Conservation (phyloP, 2,888 invertebrate genomes). For the Phrixothrix hirtus region DNA sequence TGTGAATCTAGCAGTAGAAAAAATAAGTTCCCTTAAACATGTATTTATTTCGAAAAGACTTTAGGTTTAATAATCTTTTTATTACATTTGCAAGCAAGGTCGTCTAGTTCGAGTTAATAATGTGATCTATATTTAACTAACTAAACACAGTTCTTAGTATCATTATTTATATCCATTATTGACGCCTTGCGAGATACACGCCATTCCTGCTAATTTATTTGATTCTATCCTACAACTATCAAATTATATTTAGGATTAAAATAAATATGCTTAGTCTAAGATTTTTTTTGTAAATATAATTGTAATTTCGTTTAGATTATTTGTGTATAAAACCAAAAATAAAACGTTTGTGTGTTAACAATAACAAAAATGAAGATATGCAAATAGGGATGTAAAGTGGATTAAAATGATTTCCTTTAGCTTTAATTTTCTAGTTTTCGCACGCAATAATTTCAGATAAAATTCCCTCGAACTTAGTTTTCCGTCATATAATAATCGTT, state of each 20-base stretch:
- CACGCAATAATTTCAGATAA: conserved; percentile 8
- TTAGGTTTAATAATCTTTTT: conserved; percentile 7
- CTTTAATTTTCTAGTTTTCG: conserved; percentile 12
- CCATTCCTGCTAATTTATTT: conserved; percentile 1
- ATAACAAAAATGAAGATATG: too few relatives aligned
- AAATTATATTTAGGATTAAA: too few relatives aligned
- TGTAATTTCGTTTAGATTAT: background rate
- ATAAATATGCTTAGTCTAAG: too few relatives aligned
- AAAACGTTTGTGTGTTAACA: too few relatives aligned
- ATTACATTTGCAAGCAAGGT: conserved; percentile 8
- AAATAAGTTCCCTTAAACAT: background rate
- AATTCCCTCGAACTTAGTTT: too few relatives aligned
- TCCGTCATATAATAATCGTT: conserved; percentile 5
- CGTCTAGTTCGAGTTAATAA: conserved; percentile 13
- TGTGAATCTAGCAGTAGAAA: too few relatives aligned
- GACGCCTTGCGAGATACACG: conserved; percentile 7
- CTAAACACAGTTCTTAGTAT: conserved; percentile 1
- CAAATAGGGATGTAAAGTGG: too few relatives aligned
- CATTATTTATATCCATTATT: conserved; percentile 15
- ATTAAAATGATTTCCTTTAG: too few relatives aligned
- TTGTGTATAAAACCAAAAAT: too few relatives aligned
- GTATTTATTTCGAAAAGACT: background rate
- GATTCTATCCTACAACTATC: conserved; percentile 1
- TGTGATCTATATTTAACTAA: conserved; percentile 20
- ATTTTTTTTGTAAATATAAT: background rate